Evolutionary conservation across 2,797 vertebrate species (phyloP).

Genomic region (Falco cherrug): DNA sequence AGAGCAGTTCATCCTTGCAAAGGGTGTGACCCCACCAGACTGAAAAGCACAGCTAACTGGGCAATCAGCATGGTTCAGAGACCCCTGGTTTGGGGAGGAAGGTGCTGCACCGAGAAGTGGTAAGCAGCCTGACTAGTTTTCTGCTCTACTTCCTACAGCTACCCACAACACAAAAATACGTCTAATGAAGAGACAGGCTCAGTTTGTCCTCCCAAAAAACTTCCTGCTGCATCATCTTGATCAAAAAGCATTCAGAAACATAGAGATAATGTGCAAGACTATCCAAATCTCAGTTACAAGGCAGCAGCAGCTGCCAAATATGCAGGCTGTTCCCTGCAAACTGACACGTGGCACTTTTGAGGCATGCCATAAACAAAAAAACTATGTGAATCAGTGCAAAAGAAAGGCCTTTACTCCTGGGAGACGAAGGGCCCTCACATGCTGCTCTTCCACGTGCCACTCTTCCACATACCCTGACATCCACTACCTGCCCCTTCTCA

Average conservation of each 20-base stretch:
- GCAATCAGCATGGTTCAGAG: neutral
- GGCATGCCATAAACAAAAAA: neutral
- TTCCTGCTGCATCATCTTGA: neutral
- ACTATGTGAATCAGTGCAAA: fast-evolving
- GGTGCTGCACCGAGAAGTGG: neutral
- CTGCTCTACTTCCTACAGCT: neutral
- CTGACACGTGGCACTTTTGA: neutral
- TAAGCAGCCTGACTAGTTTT: neutral
- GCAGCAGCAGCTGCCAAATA: neutral
- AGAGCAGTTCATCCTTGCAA: neutral
- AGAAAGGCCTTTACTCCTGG: neutral
- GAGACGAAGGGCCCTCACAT: fast-evolving
- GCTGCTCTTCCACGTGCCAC: neutral
- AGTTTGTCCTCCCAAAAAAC: neutral
- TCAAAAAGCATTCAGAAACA: neutral
- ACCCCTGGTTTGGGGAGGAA: neutral
- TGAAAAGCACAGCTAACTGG: neutral
- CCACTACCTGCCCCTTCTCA: neutral
- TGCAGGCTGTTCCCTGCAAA: neutral
- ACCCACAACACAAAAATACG: neutral
- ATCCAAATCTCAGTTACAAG: neutral
- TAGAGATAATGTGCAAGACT: neutral
- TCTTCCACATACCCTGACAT: fast-evolving
- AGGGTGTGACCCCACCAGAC: neutral
- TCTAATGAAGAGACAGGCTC: neutral